Evolutionary conservation across 2,113 vertebrate species (phyloP).

Genomic region (Alosa alosa): DNA sequence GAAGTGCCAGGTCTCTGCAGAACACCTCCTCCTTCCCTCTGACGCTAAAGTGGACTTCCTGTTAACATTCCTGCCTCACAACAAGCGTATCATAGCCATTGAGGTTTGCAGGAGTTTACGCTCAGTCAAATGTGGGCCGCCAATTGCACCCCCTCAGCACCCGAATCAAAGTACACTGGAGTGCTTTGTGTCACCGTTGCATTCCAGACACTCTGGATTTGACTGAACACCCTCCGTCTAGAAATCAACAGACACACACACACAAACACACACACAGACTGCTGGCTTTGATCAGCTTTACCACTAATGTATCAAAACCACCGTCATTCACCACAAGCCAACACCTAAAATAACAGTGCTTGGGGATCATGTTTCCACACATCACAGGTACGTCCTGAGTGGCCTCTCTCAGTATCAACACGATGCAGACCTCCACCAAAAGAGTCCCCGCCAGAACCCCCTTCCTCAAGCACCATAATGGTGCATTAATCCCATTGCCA

Average conservation of each 20-base stretch:
- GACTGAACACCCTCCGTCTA: constrained; percentile 46
- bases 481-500: neutral
- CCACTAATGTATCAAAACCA: constrained; percentile 49
- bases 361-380: constrained; percentile 38
- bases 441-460: neutral
- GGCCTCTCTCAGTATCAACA: constrained; percentile 12
- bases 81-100: constrained; percentile 45
- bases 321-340: constrained; percentile 54
- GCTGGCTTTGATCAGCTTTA: constrained; percentile 54
- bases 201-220: constrained; percentile 43
- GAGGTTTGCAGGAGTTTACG: constrained; percentile 51
- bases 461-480: neutral
- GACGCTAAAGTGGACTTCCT: constrained; percentile 55
- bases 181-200: constrained; percentile 54
- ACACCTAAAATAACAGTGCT: constrained; percentile 52
- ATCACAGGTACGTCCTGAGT: constrained; percentile 38
- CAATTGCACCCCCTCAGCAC: constrained; percentile 16
- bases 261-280: constrained; percentile 28
- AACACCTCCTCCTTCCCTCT: constrained; percentile 22
- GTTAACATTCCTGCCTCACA: constrained; percentile 60
- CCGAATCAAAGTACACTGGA: constrained; percentile 52
- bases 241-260: constrained; percentile 16
- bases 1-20: constrained; percentile 38
- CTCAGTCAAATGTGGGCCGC: constrained; percentile 41
- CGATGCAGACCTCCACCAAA: neutral